phyloP scores from a whole-genome alignment of 2,888 invertebrate genomes.

The Petrolisthes cinctipes region DNA sequence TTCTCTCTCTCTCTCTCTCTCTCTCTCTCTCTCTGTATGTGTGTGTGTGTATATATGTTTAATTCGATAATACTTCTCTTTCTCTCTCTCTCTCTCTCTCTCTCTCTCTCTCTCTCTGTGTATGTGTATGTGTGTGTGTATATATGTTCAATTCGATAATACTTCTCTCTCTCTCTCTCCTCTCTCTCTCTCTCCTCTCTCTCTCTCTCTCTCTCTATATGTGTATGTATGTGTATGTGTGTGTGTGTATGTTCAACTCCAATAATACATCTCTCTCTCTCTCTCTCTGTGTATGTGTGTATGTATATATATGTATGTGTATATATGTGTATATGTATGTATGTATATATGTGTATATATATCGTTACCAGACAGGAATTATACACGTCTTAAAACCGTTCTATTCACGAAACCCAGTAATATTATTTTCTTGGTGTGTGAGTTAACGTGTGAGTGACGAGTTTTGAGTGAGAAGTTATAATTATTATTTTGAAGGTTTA shows the following conservation, averaged over 20 bases:
- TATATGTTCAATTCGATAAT: background rate
- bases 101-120: background rate
- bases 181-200: conserved; percentile 7
- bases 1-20: background rate
- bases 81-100: background rate
- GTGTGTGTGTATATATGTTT: background rate
- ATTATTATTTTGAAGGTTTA: too few relatives aligned
- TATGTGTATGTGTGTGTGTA: background rate
- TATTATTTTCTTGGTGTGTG: too few relatives aligned
- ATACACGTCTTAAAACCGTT: too few relatives aligned
- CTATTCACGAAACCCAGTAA: too few relatives aligned
- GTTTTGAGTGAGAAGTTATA: too few relatives aligned
- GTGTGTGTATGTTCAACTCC: background rate
- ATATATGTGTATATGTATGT: background rate
- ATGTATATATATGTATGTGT: background rate
- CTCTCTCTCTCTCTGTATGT: background rate
- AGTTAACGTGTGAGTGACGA: too few relatives aligned
- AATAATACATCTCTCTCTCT: background rate
- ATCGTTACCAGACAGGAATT: too few relatives aligned
- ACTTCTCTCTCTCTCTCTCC: background rate
- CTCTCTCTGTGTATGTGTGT: background rate
- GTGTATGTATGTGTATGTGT: background rate
- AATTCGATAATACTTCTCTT: background rate
- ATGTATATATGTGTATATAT: background rate
- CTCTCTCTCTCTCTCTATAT: background rate